These are phyloP conservation scores for Darevskia nairensis DNA, from an alignment of 2,797 vertebrate genomes.

Conservation along the genomic window DNA sequence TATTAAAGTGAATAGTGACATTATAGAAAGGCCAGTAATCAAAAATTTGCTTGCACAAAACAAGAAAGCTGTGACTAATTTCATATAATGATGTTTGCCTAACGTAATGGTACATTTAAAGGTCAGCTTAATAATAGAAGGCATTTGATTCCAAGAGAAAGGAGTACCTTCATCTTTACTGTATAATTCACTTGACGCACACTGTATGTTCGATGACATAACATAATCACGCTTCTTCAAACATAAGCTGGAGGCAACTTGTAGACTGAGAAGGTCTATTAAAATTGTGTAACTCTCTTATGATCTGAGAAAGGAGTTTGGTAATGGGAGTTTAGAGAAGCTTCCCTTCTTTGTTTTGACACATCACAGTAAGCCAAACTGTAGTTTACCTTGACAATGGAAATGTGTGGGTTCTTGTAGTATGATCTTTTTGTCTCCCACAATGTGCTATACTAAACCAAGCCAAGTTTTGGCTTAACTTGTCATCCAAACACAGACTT, in stretches of 20 bases:
- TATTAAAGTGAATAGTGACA: slow-evolving; percentile 66
- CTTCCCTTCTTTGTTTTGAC: neutral
- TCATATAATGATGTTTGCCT: slow-evolving; percentile 67
- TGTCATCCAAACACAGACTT: no score
- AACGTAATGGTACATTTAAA: slow-evolving; percentile 69
- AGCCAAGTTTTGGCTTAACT: no score
- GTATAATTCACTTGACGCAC: slow-evolving; percentile 33
- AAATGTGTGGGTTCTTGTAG: no score
- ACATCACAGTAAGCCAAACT: neutral
- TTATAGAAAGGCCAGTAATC: slow-evolving; percentile 63
- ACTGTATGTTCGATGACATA: slow-evolving; percentile 8
- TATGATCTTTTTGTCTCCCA: no score
- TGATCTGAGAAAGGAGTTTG: neutral
- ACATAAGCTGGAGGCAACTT: slow-evolving; percentile 2
- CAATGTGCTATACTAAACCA: no score
- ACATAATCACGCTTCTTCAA: neutral
- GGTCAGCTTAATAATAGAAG: slow-evolving; percentile 65
- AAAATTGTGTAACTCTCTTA: neutral
- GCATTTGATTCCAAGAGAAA: slow-evolving; percentile 48
- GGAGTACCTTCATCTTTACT: slow-evolving; percentile 37
- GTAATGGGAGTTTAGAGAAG: neutral
- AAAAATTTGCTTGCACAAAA: slow-evolving; percentile 66
- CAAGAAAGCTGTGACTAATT: slow-evolving; percentile 72
- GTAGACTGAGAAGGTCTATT: slow-evolving; percentile 1
- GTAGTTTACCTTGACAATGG: no score